Evolutionary conservation across 1,140 invertebrate species (phyloP), one percentile per base, ranked within the genome.

Genomic region (Eupristina koningsbergeri): DNA sequence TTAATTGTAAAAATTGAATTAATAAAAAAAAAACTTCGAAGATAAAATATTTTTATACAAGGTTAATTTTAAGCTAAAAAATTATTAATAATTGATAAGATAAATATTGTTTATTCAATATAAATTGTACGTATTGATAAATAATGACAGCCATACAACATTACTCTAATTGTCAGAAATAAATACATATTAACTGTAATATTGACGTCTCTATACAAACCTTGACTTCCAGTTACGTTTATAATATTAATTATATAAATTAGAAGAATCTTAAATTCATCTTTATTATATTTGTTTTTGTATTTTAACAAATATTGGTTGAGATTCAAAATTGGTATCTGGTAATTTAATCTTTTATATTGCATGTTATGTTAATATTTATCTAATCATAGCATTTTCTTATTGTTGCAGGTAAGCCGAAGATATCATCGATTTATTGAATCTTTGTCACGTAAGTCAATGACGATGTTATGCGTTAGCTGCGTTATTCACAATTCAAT

Each of bases 331-430:
- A 26, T 58, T 22, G 9, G 13, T 9, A 9, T 26, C 5, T 26
- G 26, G 9, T 26, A 19, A 17, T 53, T 53, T 17, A 53, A 17
- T 53, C 19, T 53, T 53, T 53, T 53, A 53, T n/a, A n/a, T n/a
- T n/a, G n/a, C n/a, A 26, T 58, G 5, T 1, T 58, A 5, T 3
- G 3, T 58, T 26, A 3, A 31, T 13, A 22, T 45, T 19, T 74
- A 41, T 64, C 50, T 76, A 76, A 76, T 75, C 5, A 64, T 31
- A 34, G 1, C 19, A 13, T 58, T 31, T 53, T 69, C 9, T 50
- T 69, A 77, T 22, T 83, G 74, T 83, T 83, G 8, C 74, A 83
- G 81, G 81, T 83, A 45, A 77, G 81, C 34, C 9, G 45, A 0
- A 29, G 13, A 8, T 31, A 64, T 64, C 13, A 64, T 78, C 50